Conservation (phyloP, 2,797 vertebrate genomes). For the Eidolon dupreanum region DNA sequence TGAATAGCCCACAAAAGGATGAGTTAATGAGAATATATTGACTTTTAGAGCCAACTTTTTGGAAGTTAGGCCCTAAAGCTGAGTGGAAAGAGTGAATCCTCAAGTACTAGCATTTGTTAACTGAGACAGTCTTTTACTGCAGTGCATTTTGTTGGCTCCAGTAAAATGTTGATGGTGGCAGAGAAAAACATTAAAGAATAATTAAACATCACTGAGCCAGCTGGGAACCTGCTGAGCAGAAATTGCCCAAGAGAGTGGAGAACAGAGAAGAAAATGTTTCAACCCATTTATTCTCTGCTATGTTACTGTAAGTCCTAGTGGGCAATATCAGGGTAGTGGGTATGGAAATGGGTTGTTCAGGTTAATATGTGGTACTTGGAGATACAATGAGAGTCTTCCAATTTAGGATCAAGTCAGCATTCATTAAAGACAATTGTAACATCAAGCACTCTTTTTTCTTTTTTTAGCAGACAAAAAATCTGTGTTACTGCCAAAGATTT, state of each 20-base stretch:
- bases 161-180: not conserved
- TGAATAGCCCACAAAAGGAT: not conserved
- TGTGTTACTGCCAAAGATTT: constrained; percentile 11
- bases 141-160: not conserved
- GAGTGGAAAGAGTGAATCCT: not conserved
- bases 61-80: not conserved
- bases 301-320: not conserved
- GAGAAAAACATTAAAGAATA: constrained; percentile 27
- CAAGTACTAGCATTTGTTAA: not conserved
- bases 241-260: constrained; percentile 1
- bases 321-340: not conserved
- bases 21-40: not conserved
- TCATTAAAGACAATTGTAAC: constrained; percentile 19
- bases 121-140: not conserved
- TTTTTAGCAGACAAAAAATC: not conserved
- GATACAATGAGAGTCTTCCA: not conserved
- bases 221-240: constrained; percentile 43
- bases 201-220: not conserved
- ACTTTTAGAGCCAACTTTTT: not conserved
- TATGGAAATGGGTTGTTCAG: not conserved
- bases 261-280: constrained; percentile 37
- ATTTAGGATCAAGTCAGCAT: constrained; percentile 6
- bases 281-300: not conserved
- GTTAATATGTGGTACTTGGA: not conserved
- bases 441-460: not conserved